A percentile compares a stretch with the other conserved stretches of the same genome.
These are phyloP conservation scores for Phylloscopus trochilus DNA, from an alignment of 2,113 vertebrate species.

Conservation along the genomic window DNA sequence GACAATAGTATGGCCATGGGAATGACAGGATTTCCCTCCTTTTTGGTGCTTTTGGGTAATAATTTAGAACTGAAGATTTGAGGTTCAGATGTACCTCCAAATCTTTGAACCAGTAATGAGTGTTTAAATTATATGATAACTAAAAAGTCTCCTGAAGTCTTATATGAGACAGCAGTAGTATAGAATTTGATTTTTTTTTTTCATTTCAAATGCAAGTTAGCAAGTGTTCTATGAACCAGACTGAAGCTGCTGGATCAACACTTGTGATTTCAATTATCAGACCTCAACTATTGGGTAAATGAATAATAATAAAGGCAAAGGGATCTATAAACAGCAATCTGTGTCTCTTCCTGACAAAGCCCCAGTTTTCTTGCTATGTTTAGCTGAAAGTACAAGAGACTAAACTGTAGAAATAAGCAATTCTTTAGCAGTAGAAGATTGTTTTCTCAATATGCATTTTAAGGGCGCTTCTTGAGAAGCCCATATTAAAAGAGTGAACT, in stretches of 20 bases:
- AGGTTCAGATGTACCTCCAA: neutral
- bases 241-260: neutral
- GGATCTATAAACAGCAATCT: neutral
- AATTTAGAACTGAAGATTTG: neutral
- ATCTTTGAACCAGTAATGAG: neutral
- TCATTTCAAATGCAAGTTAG: neutral
- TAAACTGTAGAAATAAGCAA: neutral
- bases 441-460: neutral
- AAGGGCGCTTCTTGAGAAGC: neutral
- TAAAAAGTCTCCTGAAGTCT: neutral
- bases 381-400: neutral
- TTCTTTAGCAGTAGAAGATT: neutral
- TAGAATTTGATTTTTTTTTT: neutral
- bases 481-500: neutral
- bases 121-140: neutral
- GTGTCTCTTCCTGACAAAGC: neutral
- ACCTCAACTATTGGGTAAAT: neutral
- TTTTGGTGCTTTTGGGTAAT: neutral
- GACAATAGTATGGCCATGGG: accelerated
- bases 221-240: neutral
- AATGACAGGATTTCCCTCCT: neutral
- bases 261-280: neutral
- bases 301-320: neutral
- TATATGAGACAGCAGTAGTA: neutral
- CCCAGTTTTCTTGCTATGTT: neutral